A percentile compares a stretch with the other conserved stretches of the same genome.
These are phyloP conservation scores for Myripristis murdjan DNA, from an alignment of 2,797 vertebrate species.

Conservation along the genomic window DNA sequence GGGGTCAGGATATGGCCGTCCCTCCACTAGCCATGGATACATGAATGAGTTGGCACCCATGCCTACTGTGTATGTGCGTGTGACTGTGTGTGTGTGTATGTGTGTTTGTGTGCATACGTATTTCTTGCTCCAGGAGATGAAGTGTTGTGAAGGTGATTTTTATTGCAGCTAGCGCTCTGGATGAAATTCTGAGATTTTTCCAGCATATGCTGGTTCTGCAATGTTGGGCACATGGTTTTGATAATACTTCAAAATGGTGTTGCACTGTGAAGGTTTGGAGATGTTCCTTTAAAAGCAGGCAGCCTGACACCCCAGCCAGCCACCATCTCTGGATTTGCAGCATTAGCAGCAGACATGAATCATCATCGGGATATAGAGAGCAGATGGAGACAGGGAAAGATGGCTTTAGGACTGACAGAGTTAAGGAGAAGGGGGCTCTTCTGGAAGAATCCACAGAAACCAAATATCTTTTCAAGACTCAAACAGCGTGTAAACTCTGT, in stretches of 20 bases:
- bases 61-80: conserved; percentile 31
- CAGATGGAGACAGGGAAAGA: conserved; percentile 70
- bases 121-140: conserved; percentile 5
- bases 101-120: conserved; percentile 24
- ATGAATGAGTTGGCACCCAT: conserved; percentile 66
- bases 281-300: conserved; percentile 57
- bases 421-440: conserved; percentile 46
- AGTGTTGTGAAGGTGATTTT: conserved; percentile 25
- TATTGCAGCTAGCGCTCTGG: neutral
- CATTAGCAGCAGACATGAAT: conserved; percentile 78
- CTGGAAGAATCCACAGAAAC: conserved; percentile 33
- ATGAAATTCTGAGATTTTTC: conserved; percentile 4
- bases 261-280: conserved; percentile 36
- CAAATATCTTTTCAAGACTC: conserved; percentile 38
- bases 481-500: conserved; percentile 42
- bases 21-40: conserved; percentile 67
- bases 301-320: conserved; percentile 58
- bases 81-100: neutral
- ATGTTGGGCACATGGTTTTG: conserved; percentile 20
- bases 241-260: conserved; percentile 40
- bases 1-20: conserved; percentile 45
- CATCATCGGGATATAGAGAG: conserved; percentile 62
- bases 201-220: neutral
- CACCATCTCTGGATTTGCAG: conserved; percentile 77
- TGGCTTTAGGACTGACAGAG: conserved; percentile 67